These are phyloP conservation scores for Protosalanx chinensis DNA, from an alignment of 2,797 vertebrate species.

Conservation along the genomic window DNA sequence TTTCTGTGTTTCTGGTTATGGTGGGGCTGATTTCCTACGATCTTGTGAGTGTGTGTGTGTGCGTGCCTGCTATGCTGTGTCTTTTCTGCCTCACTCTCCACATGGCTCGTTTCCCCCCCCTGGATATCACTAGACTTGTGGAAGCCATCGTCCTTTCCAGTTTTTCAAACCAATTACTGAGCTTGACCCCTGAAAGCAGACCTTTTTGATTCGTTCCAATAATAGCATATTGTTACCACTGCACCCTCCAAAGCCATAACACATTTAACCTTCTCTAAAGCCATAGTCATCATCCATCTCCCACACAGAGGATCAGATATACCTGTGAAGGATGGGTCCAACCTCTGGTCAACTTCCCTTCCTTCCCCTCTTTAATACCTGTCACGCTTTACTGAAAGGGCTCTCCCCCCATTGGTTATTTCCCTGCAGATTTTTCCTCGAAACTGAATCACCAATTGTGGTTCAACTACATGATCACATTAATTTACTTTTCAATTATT, in stretches of 20 bases:
- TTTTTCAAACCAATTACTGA: neutral
- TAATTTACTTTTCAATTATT: neutral
- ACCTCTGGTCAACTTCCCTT: conserved; percentile 3
- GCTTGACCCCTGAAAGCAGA: neutral
- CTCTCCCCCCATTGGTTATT: conserved; percentile 52
- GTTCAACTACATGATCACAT: neutral
- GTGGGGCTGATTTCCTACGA: neutral
- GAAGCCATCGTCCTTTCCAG: neutral
- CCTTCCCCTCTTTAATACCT: conserved; percentile 37
- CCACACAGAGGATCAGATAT: neutral
- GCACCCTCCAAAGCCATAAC: too few species aligned
- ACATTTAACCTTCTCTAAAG: neutral
- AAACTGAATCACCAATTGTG: conserved; percentile 11
- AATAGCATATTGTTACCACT: neutral
- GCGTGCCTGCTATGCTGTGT: neutral
- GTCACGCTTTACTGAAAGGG: conserved; percentile 74
- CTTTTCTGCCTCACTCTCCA: neutral
- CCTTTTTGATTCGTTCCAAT: neutral
- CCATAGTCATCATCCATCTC: neutral
- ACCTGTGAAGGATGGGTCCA: neutral
- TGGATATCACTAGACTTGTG: neutral
- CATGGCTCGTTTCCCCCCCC: neutral
- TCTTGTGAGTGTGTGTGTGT: neutral
- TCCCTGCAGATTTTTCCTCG: conserved; percentile 35
- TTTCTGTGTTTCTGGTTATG: neutral